Percentiles rank a stretch among this genome's conserved stretches.
Evolutionary conservation across 2,113 vertebrate genomes (phyloP).

Genomic region (Siniperca chuatsi): DNA sequence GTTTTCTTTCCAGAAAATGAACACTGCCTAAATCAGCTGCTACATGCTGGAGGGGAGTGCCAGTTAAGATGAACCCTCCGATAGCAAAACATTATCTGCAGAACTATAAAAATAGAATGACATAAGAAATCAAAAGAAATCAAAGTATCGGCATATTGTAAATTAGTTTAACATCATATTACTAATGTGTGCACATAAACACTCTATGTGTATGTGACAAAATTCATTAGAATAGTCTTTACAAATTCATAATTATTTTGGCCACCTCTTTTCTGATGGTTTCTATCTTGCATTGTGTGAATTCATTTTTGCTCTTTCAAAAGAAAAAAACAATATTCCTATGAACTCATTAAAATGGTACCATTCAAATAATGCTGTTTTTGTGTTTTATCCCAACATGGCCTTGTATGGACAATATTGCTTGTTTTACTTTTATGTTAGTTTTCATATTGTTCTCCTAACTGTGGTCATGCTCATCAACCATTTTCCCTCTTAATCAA

Average conservation of each 20-base stretch:
- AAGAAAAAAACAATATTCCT: background rate
- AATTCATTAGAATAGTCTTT: background rate
- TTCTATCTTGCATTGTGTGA: background rate
- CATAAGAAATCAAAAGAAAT: background rate
- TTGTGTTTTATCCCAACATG: background rate
- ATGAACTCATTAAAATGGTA: background rate
- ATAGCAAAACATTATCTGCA: background rate
- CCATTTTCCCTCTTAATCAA: background rate
- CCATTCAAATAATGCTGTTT: background rate
- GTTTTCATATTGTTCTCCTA: background rate
- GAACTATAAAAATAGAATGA: background rate
- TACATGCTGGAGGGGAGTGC: background rate
- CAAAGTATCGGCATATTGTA: background rate
- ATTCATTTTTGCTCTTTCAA: background rate
- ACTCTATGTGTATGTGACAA: background rate
- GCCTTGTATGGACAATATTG: background rate
- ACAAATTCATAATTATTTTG: background rate
- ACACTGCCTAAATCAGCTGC: background rate
- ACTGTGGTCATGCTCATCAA: background rate
- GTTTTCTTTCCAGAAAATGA: slow-evolving; percentile 40
- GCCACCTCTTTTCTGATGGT: background rate
- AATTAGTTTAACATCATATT: background rate
- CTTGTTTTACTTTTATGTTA: background rate
- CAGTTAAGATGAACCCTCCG: background rate
- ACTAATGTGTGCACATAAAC: background rate